phyloP scores from a whole-genome alignment of 35 echinoderm and acorn worm species.

The Ptychodera flava region DNA sequence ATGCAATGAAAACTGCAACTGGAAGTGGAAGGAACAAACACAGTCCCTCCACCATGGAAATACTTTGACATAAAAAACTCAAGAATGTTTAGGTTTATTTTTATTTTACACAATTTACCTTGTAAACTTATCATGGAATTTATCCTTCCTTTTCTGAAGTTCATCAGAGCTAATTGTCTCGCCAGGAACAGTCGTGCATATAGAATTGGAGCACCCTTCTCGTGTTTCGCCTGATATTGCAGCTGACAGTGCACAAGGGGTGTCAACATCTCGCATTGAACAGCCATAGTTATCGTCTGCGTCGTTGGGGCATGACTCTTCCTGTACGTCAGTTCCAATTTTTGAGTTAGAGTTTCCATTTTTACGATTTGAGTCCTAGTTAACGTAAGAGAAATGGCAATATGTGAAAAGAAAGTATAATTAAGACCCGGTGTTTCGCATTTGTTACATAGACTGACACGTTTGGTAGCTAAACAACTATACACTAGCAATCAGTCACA shows the following conservation, averaged over 20 bases:
- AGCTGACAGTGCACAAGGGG: not conserved
- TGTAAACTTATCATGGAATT: not conserved
- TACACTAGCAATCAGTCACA: no score
- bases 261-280: not conserved
- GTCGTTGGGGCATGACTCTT: no score
- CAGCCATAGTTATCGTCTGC: not conserved
- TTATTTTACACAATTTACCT: not conserved
- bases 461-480: no score
- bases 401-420: no score
- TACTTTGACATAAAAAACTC: not conserved
- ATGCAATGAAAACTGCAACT: not conserved
- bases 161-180: not conserved
- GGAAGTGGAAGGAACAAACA: no score
- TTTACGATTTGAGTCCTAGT: no score
- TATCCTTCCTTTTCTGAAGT: not conserved
- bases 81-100: not conserved
- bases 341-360: no score
- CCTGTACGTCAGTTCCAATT: not conserved
- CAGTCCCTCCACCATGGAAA: not conserved
- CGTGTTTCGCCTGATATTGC: not conserved
- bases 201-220: not conserved
- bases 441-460: no score
- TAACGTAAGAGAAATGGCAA: no score
- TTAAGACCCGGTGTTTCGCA: no score
- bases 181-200: not conserved